These are phyloP conservation scores for Phaetusa simplex DNA, from an alignment of 2,113 vertebrate genomes.

Conservation along the genomic window DNA sequence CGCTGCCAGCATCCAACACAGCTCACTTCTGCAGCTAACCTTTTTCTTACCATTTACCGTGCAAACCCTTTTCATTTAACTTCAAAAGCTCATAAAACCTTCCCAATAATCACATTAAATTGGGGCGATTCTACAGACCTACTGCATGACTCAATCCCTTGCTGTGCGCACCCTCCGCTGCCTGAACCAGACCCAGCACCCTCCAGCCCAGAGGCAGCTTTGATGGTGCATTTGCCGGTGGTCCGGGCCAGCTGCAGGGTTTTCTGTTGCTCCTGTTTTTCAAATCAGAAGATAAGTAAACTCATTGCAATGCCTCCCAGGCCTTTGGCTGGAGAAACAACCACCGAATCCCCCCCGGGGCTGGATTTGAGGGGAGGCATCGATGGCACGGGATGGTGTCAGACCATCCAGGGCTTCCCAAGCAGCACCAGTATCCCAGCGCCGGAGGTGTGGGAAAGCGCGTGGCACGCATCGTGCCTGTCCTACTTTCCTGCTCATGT, in stretches of 20 bases:
- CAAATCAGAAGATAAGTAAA: neutral
- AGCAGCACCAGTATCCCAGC: neutral
- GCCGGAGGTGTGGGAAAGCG: neutral
- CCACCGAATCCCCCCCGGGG: accelerated
- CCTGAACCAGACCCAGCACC: neutral
- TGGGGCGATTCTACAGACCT: too few species aligned
- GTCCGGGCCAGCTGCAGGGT: neutral
- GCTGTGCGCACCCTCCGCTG: accelerated
- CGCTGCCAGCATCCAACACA: neutral
- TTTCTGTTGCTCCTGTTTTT: neutral
- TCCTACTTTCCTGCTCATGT: constrained; percentile 49
- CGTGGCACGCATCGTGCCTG: neutral
- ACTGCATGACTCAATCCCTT: neutral
- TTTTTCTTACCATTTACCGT: neutral
- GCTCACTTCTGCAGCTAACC: neutral
- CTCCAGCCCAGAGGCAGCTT: neutral
- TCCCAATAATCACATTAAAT: neutral
- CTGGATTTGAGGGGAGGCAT: neutral
- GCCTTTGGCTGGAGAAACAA: neutral
- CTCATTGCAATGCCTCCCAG: neutral
- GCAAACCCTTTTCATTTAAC: neutral
- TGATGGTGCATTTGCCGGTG: accelerated
- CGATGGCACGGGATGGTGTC: accelerated
- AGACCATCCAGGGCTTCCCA: neutral
- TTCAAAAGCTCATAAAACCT: neutral